These are phyloP conservation scores for Rhodeus uyekii DNA, from an alignment of 2,797 vertebrate species.

Conservation along the genomic window DNA sequence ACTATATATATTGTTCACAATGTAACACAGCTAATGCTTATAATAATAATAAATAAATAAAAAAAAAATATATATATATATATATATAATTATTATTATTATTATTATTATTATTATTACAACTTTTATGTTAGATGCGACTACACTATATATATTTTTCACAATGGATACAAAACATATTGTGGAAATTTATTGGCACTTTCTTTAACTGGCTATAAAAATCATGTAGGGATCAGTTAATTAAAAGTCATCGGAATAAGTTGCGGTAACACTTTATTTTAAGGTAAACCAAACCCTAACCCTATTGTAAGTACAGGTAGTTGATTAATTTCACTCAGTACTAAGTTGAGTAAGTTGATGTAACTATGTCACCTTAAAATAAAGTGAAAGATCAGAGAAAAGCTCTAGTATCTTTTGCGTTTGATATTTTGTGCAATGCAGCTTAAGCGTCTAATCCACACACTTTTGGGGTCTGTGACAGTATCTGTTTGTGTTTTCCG, in stretches of 20 bases:
- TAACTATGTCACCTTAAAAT: not conserved
- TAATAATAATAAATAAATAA: no score
- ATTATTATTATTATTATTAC: no score
- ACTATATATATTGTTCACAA: not conserved
- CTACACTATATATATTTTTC: not conserved
- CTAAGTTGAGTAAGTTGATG: no score
- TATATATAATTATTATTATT: no score
- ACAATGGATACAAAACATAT: not conserved
- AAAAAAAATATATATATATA: no score
- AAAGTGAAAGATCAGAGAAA: not conserved
- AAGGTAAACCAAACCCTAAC: no score
- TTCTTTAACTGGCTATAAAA: not conserved
- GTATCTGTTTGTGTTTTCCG: conserved; percentile 18
- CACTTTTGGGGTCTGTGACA: not conserved
- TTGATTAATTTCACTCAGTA: no score
- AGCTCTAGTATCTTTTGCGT: not conserved
- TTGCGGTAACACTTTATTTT: no score
- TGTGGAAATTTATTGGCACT: not conserved
- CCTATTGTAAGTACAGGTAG: no score
- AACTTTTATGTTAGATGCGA: no score
- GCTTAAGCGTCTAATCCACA: not conserved
- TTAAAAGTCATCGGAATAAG: not conserved
- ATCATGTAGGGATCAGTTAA: not conserved
- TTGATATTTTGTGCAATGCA: not conserved
- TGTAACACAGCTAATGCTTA: no score